Base-by-base conservation (phyloP, 30 jellyfish, hydroid and myxozoan species). In the Hydractinia echinata region DNA sequence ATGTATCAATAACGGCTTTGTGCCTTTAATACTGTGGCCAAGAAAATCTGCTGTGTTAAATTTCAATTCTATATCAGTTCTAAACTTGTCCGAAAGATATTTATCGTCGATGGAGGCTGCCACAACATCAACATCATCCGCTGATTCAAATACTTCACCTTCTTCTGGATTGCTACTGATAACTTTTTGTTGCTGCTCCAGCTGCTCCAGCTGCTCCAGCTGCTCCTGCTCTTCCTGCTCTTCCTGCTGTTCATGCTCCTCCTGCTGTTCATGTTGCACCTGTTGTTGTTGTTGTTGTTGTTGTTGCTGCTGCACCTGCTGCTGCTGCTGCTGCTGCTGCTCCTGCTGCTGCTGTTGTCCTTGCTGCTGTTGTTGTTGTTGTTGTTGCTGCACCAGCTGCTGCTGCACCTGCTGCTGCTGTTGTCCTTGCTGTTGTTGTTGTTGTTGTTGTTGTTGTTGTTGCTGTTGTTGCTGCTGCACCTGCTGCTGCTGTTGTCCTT, bases 321-420 rank as follows among this genome's bases (percentile, higher is more conserved):
- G 69, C 69, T 58, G 69, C 69, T 58, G 69, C 69, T 58, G 69
- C 69, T 58, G 69, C 69, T 58, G 69, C 69, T 58, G 69, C 69
- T 58, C 11, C 69, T 58, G 69, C 69, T 58, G 69, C 69, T n/a
- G n/a, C n/a, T n/a, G n/a, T n/a, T n/a, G n/a, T n/a, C n/a, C n/a
- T n/a, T n/a, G n/a, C n/a, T n/a, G 69, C 69, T 58, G 69, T n/a
- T 58, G 69, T 58, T 58, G 69, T n/a, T 58, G 69, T n/a, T 58
- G 69, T n/a, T 58, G 69, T n/a, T 58, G 69, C 69, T 58, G 69
- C 69, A 10, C 11, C 69, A 10, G n/a, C 69, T 58, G 69, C 69
- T 58, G 69, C 69, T 58, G 69, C 69, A 10, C 11, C 69, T 58
- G n/a, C 69, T 58, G 69, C 69, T 58, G 69, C 69, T 58, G 69